Percentiles rank a stretch among this genome's conserved stretches.
Evolutionary conservation across 2,888 invertebrate species (phyloP).

Genomic region (Lochmaea crataegi): DNA sequence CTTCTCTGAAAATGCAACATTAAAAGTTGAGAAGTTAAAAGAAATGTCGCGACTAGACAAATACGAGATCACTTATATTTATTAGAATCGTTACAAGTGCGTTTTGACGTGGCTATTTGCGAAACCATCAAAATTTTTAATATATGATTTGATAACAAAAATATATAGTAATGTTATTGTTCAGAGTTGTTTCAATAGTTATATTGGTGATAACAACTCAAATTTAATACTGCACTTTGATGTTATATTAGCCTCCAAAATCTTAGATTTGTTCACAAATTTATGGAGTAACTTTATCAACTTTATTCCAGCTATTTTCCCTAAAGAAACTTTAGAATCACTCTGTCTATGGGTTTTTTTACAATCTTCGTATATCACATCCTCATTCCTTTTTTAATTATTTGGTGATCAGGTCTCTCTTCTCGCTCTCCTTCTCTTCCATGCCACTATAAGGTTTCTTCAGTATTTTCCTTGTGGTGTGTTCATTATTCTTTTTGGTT

Average conservation of each 20-base stretch:
- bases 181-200: not conserved
- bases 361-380: no score
- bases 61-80: constrained; percentile 26
- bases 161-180: not conserved
- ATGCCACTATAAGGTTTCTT: no score
- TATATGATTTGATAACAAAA: constrained; percentile 4
- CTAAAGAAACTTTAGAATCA: no score
- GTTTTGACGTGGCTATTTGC: constrained; percentile 7
- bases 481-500: no score
- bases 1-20: constrained; percentile 45
- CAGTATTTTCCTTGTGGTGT: no score
- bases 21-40: constrained; percentile 49
- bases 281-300: not conserved
- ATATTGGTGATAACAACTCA: not conserved
- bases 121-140: constrained; percentile 1
- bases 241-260: not conserved
- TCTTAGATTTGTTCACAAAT: not conserved
- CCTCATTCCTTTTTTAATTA: no score
- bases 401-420: no score
- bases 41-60: constrained; percentile 36
- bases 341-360: no score
- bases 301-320: no score
- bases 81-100: constrained; percentile 24
- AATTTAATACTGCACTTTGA: not conserved
- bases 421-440: no score